Evolutionary conservation across 2,113 vertebrate genomes (phyloP).

Genomic region (Cheirogaleus medius): DNA sequence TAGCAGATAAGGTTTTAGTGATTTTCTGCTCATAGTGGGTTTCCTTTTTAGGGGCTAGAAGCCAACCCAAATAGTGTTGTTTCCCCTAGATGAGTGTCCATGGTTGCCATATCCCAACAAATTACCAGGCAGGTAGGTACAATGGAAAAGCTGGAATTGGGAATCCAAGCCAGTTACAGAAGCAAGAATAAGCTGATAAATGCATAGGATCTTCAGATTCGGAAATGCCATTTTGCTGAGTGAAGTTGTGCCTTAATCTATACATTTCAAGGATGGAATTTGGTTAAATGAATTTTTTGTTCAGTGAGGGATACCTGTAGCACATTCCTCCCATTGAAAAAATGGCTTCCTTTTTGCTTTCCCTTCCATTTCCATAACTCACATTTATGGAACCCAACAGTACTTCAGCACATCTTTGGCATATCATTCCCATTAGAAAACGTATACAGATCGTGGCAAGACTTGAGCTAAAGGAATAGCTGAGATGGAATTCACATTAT

Average conservation of each 20-base stretch:
- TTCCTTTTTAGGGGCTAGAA: not conserved
- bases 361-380: not conserved
- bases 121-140: not conserved
- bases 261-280: not conserved
- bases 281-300: not conserved
- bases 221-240: not conserved
- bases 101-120: not conserved
- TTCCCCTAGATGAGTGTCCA: not conserved
- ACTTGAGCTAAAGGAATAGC: not conserved
- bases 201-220: not conserved
- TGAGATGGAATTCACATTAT: not conserved
- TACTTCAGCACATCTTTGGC: not conserved
- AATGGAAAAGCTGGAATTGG: not conserved
- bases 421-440: not conserved
- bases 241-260: not conserved
- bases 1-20: not conserved
- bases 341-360: not conserved
- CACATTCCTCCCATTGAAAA: not conserved
- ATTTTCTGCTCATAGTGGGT: not conserved
- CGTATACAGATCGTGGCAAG: not conserved
- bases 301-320: not conserved
- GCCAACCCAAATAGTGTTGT: not conserved
- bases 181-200: not conserved
- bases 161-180: not conserved
- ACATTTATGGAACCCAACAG: not conserved